These are phyloP conservation scores for Pseudomyrmex pallidus DNA, from an alignment of 1,140 invertebrate genomes.

Conservation along the genomic window DNA sequence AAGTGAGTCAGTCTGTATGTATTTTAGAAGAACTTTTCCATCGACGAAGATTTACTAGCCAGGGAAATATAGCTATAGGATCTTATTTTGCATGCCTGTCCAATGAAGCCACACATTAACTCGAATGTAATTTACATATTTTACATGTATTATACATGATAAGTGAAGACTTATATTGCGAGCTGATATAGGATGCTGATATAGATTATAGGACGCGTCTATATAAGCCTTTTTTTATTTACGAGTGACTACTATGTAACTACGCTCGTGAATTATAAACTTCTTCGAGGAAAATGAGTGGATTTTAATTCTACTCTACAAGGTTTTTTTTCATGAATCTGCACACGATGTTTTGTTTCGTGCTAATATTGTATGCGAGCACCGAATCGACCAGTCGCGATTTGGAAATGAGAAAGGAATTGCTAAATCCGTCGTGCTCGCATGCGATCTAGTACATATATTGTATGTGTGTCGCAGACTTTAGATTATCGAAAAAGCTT, in stretches of 20 bases:
- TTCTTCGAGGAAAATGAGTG: not conserved
- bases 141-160: conserved; percentile 52
- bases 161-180: conserved; percentile 43
- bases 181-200: conserved; percentile 25
- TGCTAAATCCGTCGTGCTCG: too few relatives aligned
- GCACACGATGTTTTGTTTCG: too few relatives aligned
- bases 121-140: conserved; percentile 54
- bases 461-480: too few relatives aligned
- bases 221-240: conserved; percentile 16
- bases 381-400: not conserved
- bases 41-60: conserved; percentile 46
- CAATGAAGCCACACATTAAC: conserved; percentile 47
- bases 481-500: not conserved
- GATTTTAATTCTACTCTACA: conserved; percentile 3
- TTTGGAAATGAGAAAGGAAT: too few relatives aligned
- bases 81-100: conserved; percentile 49
- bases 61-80: conserved; percentile 3
- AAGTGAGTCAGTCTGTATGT: conserved; percentile 60
- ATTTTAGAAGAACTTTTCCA: conserved; percentile 62
- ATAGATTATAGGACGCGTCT: not conserved
- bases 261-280: conserved; percentile 5
- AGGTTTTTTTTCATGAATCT: not conserved
- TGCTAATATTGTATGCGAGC: too few relatives aligned
- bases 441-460: too few relatives aligned
- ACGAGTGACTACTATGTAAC: not conserved